Base-by-base conservation (phyloP, 2,113 vertebrate species). In the Lathamus discolor region DNA sequence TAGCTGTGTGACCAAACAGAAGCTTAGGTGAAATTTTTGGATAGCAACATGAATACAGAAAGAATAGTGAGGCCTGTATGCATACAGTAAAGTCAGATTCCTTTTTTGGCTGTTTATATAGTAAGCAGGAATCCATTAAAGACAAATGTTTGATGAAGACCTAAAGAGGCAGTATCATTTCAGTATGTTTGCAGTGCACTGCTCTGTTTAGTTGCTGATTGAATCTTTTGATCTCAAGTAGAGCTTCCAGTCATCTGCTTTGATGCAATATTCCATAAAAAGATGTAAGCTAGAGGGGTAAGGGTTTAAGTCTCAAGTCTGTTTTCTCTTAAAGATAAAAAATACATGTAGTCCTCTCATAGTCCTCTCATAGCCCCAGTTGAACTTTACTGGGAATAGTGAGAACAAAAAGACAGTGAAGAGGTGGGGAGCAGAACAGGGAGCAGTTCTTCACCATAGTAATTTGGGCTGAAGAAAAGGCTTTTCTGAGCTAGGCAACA, bases 131-230 rank as follows among this genome's bases (percentile, higher is more conserved):
- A 90, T 80, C n/a, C 33, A 79, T 92, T 93, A 83, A 82, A 68
- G 74, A 66, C 81, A 93, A 92, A 95, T 84, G 92, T 82, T 95
- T 87, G 82, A 76, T 31, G 62, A 81, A 88, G 64, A 81, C 37
- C 49, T 48, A 37, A 80, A 88, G 28, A 89, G 33, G 31, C 41
- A 51, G 5, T 91, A 49, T 61, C 0, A 74, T 79, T 95, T 91
- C n/a, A 69, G 35, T 54, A 54, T 83, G 27, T 91, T 88, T 70
- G 77, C 48, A 77, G 31, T 89, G 61, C 28, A 83, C 13, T 76
- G 9, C 17, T 92, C 43, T 88, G 49, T 82, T 92, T 82, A 82
- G 84, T 85, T 86, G 78, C 70, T 92, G 84, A 72, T 88, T 79
- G 74, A 85, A 67, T 85, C 55, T 84, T 85, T 76, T 83, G 27